A percentile compares a stretch with the other conserved stretches of the same genome.
These are phyloP conservation scores for Prochilodus magdalenae DNA, from an alignment of 2,113 vertebrate genomes.

Conservation along the genomic window DNA sequence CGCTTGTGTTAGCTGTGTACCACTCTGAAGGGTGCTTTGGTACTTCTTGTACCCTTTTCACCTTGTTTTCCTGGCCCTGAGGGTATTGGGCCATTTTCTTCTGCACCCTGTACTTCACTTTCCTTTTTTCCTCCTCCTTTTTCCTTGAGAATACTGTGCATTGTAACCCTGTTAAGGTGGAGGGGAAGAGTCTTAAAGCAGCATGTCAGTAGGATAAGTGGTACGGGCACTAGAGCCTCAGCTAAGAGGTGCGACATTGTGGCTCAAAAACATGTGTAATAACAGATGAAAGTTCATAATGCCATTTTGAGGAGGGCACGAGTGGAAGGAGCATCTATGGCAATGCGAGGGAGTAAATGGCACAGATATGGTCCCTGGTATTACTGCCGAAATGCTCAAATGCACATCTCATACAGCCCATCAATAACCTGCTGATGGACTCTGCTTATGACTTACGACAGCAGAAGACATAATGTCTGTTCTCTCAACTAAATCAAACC, in stretches of 20 bases:
- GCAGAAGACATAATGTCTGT: neutral
- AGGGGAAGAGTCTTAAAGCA: slow-evolving; percentile 41
- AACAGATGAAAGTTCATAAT: slow-evolving; percentile 25
- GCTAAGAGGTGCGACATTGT: slow-evolving; percentile 29
- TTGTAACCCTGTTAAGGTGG: slow-evolving; percentile 41
- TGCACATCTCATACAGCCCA: neutral
- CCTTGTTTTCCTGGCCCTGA: slow-evolving; percentile 59
- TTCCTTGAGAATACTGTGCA: slow-evolving; percentile 39
- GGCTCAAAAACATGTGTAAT: slow-evolving; percentile 27
- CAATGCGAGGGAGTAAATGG: neutral
- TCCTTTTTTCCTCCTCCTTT: neutral
- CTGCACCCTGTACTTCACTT: slow-evolving; percentile 32
- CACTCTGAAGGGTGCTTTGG: slow-evolving; percentile 59
- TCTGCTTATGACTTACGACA: neutral
- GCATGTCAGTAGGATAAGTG: slow-evolving; percentile 48
- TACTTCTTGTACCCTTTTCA: slow-evolving; percentile 59
- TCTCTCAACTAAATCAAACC: neutral
- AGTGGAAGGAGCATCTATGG: neutral
- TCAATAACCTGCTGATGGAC: neutral
- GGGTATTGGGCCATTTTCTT: slow-evolving; percentile 43
- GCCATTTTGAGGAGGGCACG: neutral
- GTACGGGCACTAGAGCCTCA: slow-evolving; percentile 1
- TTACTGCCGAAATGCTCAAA: neutral
- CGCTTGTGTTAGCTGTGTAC: slow-evolving; percentile 59
- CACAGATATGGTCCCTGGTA: neutral